A percentile compares a stretch with the other conserved stretches of the same genome.
Conservation (phyloP, 1,140 invertebrate genomes). For the Leptinotarsa defecta region DNA sequence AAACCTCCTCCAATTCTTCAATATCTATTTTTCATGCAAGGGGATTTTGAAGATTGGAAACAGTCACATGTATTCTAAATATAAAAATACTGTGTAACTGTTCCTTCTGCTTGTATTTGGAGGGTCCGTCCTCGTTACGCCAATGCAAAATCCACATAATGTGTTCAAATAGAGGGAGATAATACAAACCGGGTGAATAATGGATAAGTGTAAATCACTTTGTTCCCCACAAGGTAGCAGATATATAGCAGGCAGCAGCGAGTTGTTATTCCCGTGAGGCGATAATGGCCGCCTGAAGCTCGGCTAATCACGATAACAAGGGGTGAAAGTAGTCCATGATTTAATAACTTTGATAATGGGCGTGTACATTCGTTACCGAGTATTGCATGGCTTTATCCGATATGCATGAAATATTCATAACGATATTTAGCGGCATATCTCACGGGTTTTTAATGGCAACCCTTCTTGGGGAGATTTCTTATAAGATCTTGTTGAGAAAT, state of each 20-base stretch:
- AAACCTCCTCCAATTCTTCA: no score
- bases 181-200: slow-evolving; percentile 1
- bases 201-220: slow-evolving; percentile 3
- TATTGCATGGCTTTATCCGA: slow-evolving; percentile 12
- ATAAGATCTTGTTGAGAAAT: no score
- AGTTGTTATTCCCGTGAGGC: slow-evolving; percentile 10
- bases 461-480: neutral
- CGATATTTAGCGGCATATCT: neutral
- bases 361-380: slow-evolving; percentile 16
- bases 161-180: slow-evolving; percentile 3
- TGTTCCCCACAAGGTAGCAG: neutral
- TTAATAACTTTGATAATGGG: slow-evolving; percentile 27
- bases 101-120: neutral
- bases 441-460: neutral
- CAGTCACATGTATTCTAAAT: no score
- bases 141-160: neutral
- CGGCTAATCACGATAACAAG: slow-evolving; percentile 20
- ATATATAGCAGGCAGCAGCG: slow-evolving; percentile 12
- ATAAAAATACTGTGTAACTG: neutral
- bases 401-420: slow-evolving; percentile 18
- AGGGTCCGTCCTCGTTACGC: neutral
- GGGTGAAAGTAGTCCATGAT: slow-evolving; percentile 26
- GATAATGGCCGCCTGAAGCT: slow-evolving; percentile 17
- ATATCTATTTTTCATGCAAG: no score
- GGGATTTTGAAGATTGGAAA: no score